Base-by-base conservation (phyloP, 2,888 invertebrate species). In the Pandemis heparana region DNA sequence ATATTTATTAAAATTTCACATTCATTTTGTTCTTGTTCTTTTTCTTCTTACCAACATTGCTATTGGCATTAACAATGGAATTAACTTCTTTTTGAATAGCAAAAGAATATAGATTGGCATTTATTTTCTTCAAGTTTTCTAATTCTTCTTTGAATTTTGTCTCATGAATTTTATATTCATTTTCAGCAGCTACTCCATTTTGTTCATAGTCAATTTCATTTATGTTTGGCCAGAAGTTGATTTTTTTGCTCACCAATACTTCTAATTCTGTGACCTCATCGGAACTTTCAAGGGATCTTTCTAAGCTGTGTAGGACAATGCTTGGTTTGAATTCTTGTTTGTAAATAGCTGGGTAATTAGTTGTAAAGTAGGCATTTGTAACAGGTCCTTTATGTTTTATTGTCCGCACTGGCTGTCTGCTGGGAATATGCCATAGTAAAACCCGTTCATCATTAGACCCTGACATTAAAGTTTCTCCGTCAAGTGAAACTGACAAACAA, bases 391-490 rank as follows among this genome's bases (percentile, higher is more conserved):
- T 97, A 79, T 97, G 97, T 56, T 95, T 89, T 77, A 97, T 92
- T 64, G 95, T 96, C 79, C 96, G 95, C 5, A 97, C 87, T 65
- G 97, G 95, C 85, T 98, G 97, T 74, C 95, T 95, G 85, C 97
- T 98, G 7, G 92, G 90, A 71, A 98, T 95, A 80, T 98, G 97
- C 98, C 98, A 99, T 32, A 98, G 84, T 77, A 96, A 96, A 0
- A 98, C 96, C 75, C 95, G 95, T 65, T 95, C 95, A 90, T 98
- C 98, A 76, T 95, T 95, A 0, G 97, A 96, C 0, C 97, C 98
- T 0, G 98, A 98, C 70, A 97, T 93, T 38, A 99, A 86, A 14
- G 95, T 95, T 59, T 95, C 95, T 6, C 97, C 97, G 85, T 97
- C 96, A 51, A 96, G 84, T 10, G 98, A 97, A 0, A 97, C 92